Evolutionary conservation across 2,797 vertebrate genomes (phyloP), one percentile per base, ranked within the genome.

Genomic region (Neopelma chrysocephalum): DNA sequence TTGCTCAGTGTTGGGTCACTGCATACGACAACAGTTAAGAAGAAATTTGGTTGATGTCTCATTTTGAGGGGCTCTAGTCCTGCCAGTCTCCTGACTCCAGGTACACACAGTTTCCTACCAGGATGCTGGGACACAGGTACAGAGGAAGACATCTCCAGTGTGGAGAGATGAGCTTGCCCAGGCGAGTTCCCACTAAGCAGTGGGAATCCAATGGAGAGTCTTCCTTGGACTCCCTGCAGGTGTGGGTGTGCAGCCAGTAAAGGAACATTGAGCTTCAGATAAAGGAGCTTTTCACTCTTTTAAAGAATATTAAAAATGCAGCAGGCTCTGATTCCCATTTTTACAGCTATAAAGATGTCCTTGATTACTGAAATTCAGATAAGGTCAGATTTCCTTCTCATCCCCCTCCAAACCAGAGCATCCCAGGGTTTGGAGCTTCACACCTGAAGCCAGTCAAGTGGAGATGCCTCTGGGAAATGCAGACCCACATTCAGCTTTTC

Each of bases 351-450:
- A 53, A 56, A 31, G 40, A 12, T 19, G 27, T 51, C 61, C 60
- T 57, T 4, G 3, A 34, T 81, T 32, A 64, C 9, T 0, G 0
- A 9, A 38, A 31, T 43, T 82, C 72, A 77, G 32, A 9, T 36
- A 38, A 82, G 38, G 32, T 3, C 34, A 68, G 26, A 27, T 86
- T 32, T 77, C 31, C 32, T 61, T 21, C 76, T 66, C 1, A 1
- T 48, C 6, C 16, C 22, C 6, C 13, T 53, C 22, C 20, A 87
- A 86, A 61, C 9, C 45, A 47, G 27, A 86, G 42, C 12, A 72
- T 57, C n/a, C 27, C 40, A 11, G 36, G 70, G 19, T 36, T 57
- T 86, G 50, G 62, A 61, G 22, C 57, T 56, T 73, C 60, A 51
- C 7, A 34, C 14, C 11, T 66, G 34, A 43, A 80, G 32, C 23